phyloP scores from a whole-genome alignment of 1,140 invertebrate genomes.

The Philopotamus ludificatus region DNA sequence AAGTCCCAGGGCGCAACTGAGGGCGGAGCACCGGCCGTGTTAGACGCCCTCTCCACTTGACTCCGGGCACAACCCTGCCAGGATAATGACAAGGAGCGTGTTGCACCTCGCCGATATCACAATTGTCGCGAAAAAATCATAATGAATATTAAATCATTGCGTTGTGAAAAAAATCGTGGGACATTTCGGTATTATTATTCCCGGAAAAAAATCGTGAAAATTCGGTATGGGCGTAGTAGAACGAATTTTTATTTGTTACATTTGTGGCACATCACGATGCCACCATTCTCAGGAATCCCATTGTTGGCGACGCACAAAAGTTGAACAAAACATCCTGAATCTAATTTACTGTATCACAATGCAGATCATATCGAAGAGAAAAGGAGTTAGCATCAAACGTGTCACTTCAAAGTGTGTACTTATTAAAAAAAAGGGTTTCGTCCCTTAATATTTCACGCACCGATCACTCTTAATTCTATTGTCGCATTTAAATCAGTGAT shows the following conservation, averaged over 20 bases:
- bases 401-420: slow-evolving; percentile 31
- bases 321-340: slow-evolving; percentile 9
- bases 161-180: background rate
- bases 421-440: slow-evolving; percentile 20
- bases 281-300: background rate
- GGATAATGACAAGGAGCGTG: slow-evolving; percentile 28
- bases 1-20: slow-evolving; percentile 19
- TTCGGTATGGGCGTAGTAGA: background rate
- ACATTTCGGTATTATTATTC: background rate
- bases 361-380: slow-evolving; percentile 38
- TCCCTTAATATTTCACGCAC: slow-evolving; percentile 40
- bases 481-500: no score
- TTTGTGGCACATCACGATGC: background rate
- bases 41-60: slow-evolving; percentile 34
- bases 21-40: slow-evolving; percentile 20
- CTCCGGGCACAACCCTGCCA: slow-evolving; percentile 23
- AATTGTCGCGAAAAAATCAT: background rate
- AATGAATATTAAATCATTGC: background rate
- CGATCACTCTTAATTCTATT: slow-evolving; percentile 32
- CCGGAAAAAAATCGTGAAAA: background rate
- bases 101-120: background rate
- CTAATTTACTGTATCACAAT: slow-evolving; percentile 32
- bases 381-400: slow-evolving; percentile 37
- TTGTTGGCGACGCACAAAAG: slow-evolving; percentile 4
- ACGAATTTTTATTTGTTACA: background rate